Conservation (phyloP, 2,888 invertebrate species). For the Hoplodrina blanda region DNA sequence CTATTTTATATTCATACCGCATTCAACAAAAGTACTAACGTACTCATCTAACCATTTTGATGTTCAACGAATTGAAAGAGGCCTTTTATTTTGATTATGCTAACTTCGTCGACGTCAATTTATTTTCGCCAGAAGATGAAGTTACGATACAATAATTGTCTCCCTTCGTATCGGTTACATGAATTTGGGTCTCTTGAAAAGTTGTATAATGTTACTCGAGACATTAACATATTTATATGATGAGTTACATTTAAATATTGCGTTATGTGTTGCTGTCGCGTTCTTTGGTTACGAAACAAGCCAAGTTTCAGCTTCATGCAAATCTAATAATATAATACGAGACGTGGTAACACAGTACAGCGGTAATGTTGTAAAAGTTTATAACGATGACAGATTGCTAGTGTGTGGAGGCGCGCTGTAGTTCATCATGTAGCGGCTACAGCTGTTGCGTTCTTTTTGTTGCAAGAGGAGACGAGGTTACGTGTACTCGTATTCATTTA, state of each 20-base stretch:
- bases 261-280: slow-evolving; percentile 19
- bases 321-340: slow-evolving; percentile 51
- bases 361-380: slow-evolving; percentile 55
- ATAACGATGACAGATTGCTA: slow-evolving; percentile 55
- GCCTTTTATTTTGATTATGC: slow-evolving; percentile 54
- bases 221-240: slow-evolving; percentile 44
- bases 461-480: not conserved
- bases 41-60: slow-evolving; percentile 52
- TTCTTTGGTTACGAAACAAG: slow-evolving; percentile 42
- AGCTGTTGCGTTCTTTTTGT: slow-evolving; percentile 2
- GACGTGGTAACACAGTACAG: slow-evolving; percentile 26
- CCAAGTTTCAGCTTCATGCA: slow-evolving; percentile 54
- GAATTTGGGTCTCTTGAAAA: slow-evolving; percentile 37
- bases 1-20: slow-evolving; percentile 59
- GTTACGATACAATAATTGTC: slow-evolving; percentile 48
- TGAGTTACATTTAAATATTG: slow-evolving; percentile 44
- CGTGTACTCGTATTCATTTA: not conserved
- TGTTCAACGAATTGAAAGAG: slow-evolving; percentile 57
- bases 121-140: slow-evolving; percentile 44
- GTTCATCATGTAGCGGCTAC: slow-evolving; percentile 2
- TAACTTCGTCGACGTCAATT: slow-evolving; percentile 54
- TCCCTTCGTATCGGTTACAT: slow-evolving; percentile 31
- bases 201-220: slow-evolving; percentile 40
- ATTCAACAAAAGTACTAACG: slow-evolving; percentile 49
- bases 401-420: slow-evolving; percentile 6